Conservation (phyloP, 2,113 vertebrate genomes). For the Larimichthys polyactis region DNA sequence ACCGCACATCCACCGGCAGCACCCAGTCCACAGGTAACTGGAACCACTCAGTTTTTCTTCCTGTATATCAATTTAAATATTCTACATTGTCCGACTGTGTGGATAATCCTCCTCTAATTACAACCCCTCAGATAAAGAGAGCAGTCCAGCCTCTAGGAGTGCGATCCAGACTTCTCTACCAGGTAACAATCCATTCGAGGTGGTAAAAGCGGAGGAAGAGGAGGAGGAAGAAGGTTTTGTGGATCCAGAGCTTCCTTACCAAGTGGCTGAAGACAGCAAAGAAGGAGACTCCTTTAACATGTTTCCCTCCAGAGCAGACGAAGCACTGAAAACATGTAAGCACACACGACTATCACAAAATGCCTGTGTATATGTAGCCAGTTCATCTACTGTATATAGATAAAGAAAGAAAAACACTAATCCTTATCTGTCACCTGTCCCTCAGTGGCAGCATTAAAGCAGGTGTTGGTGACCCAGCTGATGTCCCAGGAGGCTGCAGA, state of each 20-base stretch:
- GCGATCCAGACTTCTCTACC: constrained; percentile 51
- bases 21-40: constrained; percentile 88
- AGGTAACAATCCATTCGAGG: constrained; percentile 74
- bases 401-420: neutral
- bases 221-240: constrained; percentile 73
- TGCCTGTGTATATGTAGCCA: too few relatives aligned
- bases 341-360: neutral
- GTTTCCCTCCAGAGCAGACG: constrained; percentile 81
- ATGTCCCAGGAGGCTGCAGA: constrained; percentile 83
- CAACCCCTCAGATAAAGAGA: constrained; percentile 78
- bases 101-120: constrained; percentile 11
- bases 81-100: neutral
- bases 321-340: constrained; percentile 85
- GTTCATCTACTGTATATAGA: neutral
- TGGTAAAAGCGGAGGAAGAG: constrained; percentile 69
- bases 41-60: neutral
- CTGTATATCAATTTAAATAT: neutral
- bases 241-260: constrained; percentile 75
- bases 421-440: neutral
- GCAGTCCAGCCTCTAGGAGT: constrained; percentile 53
- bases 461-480: constrained; percentile 84
- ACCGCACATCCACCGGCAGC: constrained; percentile 83
- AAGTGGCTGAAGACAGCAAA: constrained; percentile 63
- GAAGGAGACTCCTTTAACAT: constrained; percentile 66
- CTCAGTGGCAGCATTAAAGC: constrained; percentile 84